These are phyloP conservation scores for Sebastes kiyomatsui DNA, from an alignment of 2,797 vertebrate species.

Conservation along the genomic window DNA sequence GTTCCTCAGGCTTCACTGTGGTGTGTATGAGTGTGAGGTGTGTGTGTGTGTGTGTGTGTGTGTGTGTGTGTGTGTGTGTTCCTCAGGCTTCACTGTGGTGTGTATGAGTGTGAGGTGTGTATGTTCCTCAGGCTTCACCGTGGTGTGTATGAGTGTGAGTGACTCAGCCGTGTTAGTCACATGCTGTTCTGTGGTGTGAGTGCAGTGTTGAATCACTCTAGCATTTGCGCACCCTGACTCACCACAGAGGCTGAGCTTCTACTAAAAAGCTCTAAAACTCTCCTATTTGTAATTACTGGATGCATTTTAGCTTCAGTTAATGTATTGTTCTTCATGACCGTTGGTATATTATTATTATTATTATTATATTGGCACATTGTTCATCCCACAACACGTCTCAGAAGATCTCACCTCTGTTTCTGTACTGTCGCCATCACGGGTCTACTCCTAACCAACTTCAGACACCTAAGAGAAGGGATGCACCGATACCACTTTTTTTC, in stretches of 20 bases:
- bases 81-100: not conserved
- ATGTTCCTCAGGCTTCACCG: not conserved
- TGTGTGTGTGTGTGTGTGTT: not conserved
- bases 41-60: not conserved
- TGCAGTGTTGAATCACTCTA: not conserved
- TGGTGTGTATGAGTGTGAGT: not conserved
- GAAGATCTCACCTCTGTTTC: not conserved
- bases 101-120: not conserved
- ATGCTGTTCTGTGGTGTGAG: slow-evolving; percentile 21
- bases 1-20: not conserved
- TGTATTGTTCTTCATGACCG: not conserved
- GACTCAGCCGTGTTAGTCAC: slow-evolving; percentile 47
- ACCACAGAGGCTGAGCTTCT: not conserved
- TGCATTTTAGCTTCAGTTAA: not conserved
- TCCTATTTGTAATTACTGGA: not conserved
- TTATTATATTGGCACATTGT: not conserved
- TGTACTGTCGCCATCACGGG: not conserved
- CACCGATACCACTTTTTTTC: too few relatives aligned
- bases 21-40: not conserved
- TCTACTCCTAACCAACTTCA: not conserved
- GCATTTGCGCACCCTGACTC: slow-evolving; percentile 23
- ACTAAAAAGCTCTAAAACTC: not conserved
- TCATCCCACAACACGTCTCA: not conserved
- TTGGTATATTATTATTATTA: not conserved
- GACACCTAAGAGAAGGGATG: not conserved